These are phyloP conservation scores for Paralinhomoeus sp. DNA, from an alignment of 2,888 invertebrate species.

Conservation along the genomic window DNA sequence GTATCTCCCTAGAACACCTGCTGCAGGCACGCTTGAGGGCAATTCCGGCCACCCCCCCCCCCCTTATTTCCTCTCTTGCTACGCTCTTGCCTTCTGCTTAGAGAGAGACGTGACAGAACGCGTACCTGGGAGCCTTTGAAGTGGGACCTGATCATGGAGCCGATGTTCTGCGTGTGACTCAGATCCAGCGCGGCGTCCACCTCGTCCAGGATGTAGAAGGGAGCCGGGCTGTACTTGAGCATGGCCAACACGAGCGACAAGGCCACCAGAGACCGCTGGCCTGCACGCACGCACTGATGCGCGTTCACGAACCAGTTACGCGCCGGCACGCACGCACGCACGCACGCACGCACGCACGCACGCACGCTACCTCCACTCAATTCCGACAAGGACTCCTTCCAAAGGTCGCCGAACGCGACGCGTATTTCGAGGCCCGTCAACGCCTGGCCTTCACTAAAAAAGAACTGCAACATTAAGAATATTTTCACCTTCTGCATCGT, in stretches of 20 bases:
- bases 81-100: too few species aligned
- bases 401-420: constrained; percentile 69
- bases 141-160: constrained; percentile 68
- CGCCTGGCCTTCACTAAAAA: constrained; percentile 46
- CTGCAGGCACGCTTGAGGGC: too few species aligned
- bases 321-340: too few species aligned
- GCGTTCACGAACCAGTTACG: too few species aligned
- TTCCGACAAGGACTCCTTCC: constrained; percentile 87
- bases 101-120: too few species aligned
- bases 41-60: too few species aligned
- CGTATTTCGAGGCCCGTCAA: constrained; percentile 62
- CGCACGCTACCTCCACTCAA: constrained; percentile 54
- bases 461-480: too few species aligned
- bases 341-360: constrained; percentile 5
- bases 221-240: constrained; percentile 87
- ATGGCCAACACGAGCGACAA: constrained; percentile 82
- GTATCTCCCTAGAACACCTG: too few species aligned
- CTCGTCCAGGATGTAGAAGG: constrained; percentile 91
- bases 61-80: too few species aligned
- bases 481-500: too few species aligned
- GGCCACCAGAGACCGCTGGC: constrained; percentile 56
- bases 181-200: constrained; percentile 93
- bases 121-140: constrained; percentile 60
- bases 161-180: constrained; percentile 95
- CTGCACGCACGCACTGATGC: too few species aligned